Evolutionary conservation across 2,888 invertebrate species (phyloP), one percentile per base, ranked within the genome.

Genomic region (Drosophila crucigera): DNA sequence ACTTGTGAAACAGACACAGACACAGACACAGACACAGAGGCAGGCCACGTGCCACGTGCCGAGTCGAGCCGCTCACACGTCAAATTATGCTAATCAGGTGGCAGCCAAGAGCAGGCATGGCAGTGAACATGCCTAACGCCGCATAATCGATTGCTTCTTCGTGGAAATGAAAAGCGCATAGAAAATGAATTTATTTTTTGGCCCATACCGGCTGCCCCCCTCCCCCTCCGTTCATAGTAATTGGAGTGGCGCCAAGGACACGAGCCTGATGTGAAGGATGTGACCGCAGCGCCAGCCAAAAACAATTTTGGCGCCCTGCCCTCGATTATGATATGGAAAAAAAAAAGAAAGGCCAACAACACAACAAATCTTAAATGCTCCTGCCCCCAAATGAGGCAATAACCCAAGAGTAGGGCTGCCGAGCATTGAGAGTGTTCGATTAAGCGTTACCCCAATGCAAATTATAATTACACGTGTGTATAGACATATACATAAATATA

Each of bases 21-120:
- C 47, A 47, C 22, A 37, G 37, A 3, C 47, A 37, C 16, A 16
- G 37, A 6, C 47, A 47, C 22, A 37, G 37, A 3, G 22, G 25
- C 25, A 25, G 43, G 61, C 74, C 69, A 66, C 53, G 77, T 56
- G 76, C 58, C 47, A 47, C 47, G 47, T 47, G 22, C 47, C 22
- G 43, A 14, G 22, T 47, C 66, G 62, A 61, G 68, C 52, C 37
- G 72, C 82, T 80, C 83, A 70, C 83, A 85, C 85, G 72, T 85
- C 89, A 83, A 88, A 85, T 84, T 84, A 84, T 84, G 84, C 84
- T 88, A 84, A 84, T 88, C 88, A 84, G 84, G 65, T 72, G 76
- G 70, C 67, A 73, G 84, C 61, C 58, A 56, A 53, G 58, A 47
- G 53, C 53, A 22, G 39, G 49, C 33, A 25, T 35, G 30, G 37